Base-by-base conservation (phyloP, 2,797 vertebrate species). In the Anabacerthia variegaticeps region DNA sequence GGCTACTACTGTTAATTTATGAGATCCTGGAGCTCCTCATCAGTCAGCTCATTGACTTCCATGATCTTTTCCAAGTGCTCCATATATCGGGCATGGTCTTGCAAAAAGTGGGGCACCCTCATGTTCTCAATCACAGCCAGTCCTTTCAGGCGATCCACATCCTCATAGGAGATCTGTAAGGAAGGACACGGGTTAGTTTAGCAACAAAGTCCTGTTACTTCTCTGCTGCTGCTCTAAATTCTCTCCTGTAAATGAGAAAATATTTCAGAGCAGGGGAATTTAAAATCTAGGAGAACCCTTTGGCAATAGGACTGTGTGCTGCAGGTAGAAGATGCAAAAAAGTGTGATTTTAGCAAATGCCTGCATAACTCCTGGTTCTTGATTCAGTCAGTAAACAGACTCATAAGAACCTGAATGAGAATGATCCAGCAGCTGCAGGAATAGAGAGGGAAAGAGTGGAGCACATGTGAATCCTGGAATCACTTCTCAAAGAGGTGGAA, bases 51-150 rank as follows among this genome's bases (percentile, higher is more conserved):
- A 77, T 99, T 99, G 81, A 99, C 98, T 66, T 97, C 97, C 99
- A 99, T 99, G 96, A 99, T 99, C 96, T 98, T 99, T 62, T 98
- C 97, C 83, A 99, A 97, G 94, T 99, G 98, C 71, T 99, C 98
- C 71, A 97, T 97, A 34, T 99, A 99, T 10, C 97, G 98, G 9
- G 41, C 59, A 18, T 97, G 98, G 95, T 99, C 98, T 95, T 99
- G 99, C 95, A 99, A 96, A 89, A 99, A 99, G 97, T 99, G 99
- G 0, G 99, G 99, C 78, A 99, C 98, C 69, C 99, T 98, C 92
- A 98, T 97, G 68, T 98, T 98, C 44, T 99, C 98, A 63, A 96
- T 98, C 71, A 98, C 98, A 8, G 98, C 99, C 79, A 98, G 62
- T 12, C 94, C 97, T 78, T 98, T 99, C 78, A 99, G 97, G 28